phyloP scores from a whole-genome alignment of 2,888 invertebrate genomes.

The Drosophila hawaiiensis region DNA sequence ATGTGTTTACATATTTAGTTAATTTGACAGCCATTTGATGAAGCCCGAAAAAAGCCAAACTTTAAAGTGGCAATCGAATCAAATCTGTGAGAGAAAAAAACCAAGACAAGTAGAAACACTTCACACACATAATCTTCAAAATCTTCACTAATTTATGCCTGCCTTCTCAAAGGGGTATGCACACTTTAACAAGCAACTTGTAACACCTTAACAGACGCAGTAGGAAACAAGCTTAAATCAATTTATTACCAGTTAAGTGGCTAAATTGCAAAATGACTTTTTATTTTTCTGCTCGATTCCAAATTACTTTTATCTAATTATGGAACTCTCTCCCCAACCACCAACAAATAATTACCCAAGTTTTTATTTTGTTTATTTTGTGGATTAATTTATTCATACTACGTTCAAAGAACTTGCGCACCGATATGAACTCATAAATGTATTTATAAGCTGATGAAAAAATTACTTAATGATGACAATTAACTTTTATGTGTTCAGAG shows the following conservation, averaged over 20 bases:
- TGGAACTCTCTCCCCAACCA: neutral
- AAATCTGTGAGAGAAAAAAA: constrained; percentile 25
- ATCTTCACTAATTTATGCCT: constrained; percentile 25
- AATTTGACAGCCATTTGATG: constrained; percentile 73
- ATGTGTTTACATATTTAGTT: constrained; percentile 58
- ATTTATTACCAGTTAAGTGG: neutral
- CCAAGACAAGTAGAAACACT: constrained; percentile 46
- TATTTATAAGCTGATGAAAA: neutral
- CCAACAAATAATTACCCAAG: neutral
- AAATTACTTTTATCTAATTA: neutral
- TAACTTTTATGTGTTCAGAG: constrained; percentile 24
- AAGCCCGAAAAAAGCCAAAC: constrained; percentile 8
- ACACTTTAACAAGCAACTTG: constrained; percentile 1
- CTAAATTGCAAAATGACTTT: neutral
- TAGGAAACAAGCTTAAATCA: neutral
- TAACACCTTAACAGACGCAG: neutral
- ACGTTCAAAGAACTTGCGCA: neutral
- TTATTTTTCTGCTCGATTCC: neutral
- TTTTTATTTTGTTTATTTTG: neutral
- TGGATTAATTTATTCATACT: neutral
- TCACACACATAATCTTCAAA: constrained; percentile 41
- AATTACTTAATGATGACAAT: constrained; percentile 13
- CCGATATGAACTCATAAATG: neutral
- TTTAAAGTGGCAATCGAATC: constrained; percentile 53
- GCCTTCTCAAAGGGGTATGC: neutral